Conservation (phyloP, 2,113 vertebrate genomes). For the Aix galericulata region DNA sequence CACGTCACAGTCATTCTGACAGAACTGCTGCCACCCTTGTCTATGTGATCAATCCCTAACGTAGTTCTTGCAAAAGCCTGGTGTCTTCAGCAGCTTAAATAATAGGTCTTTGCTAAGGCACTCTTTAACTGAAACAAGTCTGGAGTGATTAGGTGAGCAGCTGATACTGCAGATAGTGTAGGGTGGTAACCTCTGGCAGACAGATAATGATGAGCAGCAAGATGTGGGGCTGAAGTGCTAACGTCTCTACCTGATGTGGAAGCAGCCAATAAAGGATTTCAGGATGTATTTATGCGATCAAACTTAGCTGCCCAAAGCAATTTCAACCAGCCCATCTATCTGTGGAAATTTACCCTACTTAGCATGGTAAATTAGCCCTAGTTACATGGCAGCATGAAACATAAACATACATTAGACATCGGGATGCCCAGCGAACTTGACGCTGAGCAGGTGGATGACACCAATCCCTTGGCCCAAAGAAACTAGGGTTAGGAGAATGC, state of each 20-base stretch:
- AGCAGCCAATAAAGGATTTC: neutral
- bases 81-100: neutral
- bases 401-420: neutral
- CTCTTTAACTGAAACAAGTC: neutral
- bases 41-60: neutral
- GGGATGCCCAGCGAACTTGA: neutral
- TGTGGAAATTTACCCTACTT: neutral
- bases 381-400: neutral
- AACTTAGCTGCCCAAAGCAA: neutral
- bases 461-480: neutral
- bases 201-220: neutral
- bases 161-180: neutral
- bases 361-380: neutral
- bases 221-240: neutral
- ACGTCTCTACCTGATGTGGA: neutral
- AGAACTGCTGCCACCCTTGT: neutral
- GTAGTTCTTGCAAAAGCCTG: neutral
- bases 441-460: neutral
- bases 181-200: neutral
- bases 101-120: neutral
- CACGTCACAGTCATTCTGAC: neutral
- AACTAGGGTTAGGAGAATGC: neutral
- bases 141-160: neutral
- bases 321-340: neutral
- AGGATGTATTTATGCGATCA: rapidly evolving